Percentiles rank a stretch among this genome's conserved stretches.
Conservation (phyloP, 2,113 vertebrate genomes). For the Gymnobelideus leadbeateri region DNA sequence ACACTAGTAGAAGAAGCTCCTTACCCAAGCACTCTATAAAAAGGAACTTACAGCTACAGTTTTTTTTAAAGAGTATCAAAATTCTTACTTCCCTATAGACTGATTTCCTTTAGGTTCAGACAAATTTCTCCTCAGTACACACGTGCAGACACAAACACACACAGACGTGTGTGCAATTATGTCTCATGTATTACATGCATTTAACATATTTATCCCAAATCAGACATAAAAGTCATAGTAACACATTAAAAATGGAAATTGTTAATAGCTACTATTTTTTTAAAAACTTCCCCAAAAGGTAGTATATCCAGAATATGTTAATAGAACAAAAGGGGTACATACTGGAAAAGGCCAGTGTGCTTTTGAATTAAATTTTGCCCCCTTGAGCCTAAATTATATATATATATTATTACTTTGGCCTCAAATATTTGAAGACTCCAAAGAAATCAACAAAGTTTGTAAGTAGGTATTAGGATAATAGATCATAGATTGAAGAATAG, state of each 20-base stretch:
- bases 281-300: not conserved
- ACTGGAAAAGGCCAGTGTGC: not conserved
- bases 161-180: not conserved
- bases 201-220: not conserved
- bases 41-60: not conserved
- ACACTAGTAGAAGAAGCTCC: not conserved
- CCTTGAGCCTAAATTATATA: not conserved
- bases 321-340: not conserved
- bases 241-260: not conserved
- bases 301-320: not conserved
- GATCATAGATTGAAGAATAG: not conserved
- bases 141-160: fast-evolving
- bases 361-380: constrained; percentile 11
- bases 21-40: not conserved
- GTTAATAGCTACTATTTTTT: not conserved
- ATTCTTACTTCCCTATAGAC: not conserved
- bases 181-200: not conserved
- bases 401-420: constrained; percentile 42
- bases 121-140: not conserved
- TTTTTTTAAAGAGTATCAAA: not conserved
- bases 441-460: not conserved
- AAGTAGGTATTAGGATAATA: not conserved
- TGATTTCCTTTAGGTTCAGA: constrained; percentile 14
- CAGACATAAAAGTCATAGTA: not conserved
- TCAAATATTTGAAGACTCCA: constrained; percentile 38